Conservation (phyloP, 2,113 vertebrate genomes). For the Crotalus viridis region DNA sequence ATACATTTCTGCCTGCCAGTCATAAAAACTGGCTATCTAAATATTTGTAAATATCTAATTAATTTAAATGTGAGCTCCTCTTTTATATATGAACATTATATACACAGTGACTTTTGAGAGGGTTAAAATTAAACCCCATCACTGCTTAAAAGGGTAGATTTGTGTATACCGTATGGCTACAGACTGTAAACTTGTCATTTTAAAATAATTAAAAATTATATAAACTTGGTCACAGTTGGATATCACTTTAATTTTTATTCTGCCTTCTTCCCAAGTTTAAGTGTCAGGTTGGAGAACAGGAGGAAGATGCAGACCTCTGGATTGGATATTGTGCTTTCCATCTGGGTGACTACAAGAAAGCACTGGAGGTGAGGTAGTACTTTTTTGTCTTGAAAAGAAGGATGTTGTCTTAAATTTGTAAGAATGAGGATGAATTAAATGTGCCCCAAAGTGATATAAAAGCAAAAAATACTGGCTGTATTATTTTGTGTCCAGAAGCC, state of each 20-base stretch:
- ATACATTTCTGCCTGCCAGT: not conserved
- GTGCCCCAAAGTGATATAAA: not conserved
- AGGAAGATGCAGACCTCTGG: conserved; percentile 85
- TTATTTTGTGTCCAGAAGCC: not conserved
- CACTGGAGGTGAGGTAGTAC: conserved; percentile 82
- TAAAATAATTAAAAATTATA: not conserved
- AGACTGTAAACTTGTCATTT: not conserved
- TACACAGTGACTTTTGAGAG: not conserved
- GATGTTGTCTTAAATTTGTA: not conserved
- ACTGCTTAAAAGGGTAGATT: not conserved
- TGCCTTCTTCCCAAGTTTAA: conserved; percentile 81
- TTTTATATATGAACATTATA: not conserved
- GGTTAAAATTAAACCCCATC: not conserved
- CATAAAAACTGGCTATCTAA: not conserved
- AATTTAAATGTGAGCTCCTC: not conserved
- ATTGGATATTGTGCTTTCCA: conserved; percentile 94
- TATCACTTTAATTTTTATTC: conserved; percentile 17
- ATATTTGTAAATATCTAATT: not conserved
- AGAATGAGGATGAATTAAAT: not conserved
- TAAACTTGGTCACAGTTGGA: not conserved
- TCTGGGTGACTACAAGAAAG: conserved; percentile 90
- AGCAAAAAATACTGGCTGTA: not conserved
- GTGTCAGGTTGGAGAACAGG: conserved; percentile 81
- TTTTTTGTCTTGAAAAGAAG: fast-evolving
- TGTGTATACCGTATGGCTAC: not conserved